Base-by-base conservation (phyloP, 64 coral and sea anemone species). In the Stichodactyla helianthus region DNA sequence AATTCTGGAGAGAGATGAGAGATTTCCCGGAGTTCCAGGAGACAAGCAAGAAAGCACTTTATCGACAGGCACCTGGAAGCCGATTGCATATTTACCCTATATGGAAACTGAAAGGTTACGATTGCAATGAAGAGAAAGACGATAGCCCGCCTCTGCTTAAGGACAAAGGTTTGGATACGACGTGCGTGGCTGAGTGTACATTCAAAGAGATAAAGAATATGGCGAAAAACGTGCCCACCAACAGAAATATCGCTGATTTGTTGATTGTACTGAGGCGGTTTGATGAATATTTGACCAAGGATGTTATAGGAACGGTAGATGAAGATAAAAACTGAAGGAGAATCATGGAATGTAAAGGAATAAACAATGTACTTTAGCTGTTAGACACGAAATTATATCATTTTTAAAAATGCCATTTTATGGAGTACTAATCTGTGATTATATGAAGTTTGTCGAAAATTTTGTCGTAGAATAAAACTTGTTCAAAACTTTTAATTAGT, bases 21-120 rank as follows among this genome's bases (percentile, higher is more conserved):
- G 84, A 35, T 19, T 91, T 91, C 54, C 90, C 90, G 19, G 90
- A 91, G 23, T 91, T 91, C 50, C 71, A 91, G 25, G 90, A 82
- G 20, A 91, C 90, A n/a, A 86, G 79, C 0, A 87, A 82, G 51
- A 81, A 54, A 52, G 52, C 35, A 6, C 78, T 81, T 18, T 19
- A 20, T 9, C 14, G 78, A 81, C 15, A 81, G 20, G 60, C 61
- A 53, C 63, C 89, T 13, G 20, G 35, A 50, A 70, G 59, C 6
- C 70, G 67, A 8, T 50, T 52, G 6, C 35, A 16, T 50, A 54
- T 86, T 13, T 91, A 77, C 63, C 84, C 90, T 14, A 83, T 91
- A 81, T 91, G 90, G 90, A 68, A 85, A 62, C 52, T 91, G 9
- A 76, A n/a, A 10, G 61, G 77, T 25, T 80, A 91, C 90, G 90